phyloP scores from a whole-genome alignment of 2,888 invertebrate species.

The Euplagia quadripunctaria region DNA sequence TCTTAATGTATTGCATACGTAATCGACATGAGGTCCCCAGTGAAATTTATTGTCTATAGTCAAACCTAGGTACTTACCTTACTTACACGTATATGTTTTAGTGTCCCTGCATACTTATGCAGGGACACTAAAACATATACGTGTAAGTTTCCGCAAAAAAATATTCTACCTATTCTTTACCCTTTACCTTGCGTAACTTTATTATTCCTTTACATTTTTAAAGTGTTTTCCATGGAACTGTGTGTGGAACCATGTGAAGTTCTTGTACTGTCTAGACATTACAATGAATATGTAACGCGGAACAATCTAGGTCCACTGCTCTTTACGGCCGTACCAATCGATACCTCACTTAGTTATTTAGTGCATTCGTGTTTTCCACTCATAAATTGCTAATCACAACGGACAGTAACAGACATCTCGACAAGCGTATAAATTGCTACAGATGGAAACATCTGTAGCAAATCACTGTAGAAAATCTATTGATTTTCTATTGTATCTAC shows the following conservation, averaged over 20 bases:
- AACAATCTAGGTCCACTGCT: constrained; percentile 70
- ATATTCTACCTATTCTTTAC: background rate
- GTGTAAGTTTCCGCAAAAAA: background rate
- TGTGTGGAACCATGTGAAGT: constrained; percentile 15
- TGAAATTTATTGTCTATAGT: no score
- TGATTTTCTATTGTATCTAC: background rate
- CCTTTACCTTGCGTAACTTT: background rate
- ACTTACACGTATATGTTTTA: no score
- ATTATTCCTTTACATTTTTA: background rate
- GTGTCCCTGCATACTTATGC: no score
- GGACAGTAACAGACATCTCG: constrained; percentile 30
- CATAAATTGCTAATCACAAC: constrained; percentile 58
- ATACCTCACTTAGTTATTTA: constrained; percentile 75
- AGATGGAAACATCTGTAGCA: no score
- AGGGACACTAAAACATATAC: no score
- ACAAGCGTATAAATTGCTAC: constrained; percentile 3
- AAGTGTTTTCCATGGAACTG: background rate
- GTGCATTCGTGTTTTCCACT: constrained; percentile 62
- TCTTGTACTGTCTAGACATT: background rate
- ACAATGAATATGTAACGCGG: constrained; percentile 6
- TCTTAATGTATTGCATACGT: no score
- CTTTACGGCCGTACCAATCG: constrained; percentile 70
- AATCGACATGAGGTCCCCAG: no score
- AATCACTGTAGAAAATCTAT: no score
- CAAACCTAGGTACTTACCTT: no score